Evolutionary conservation across 2,888 invertebrate genomes (phyloP), one percentile per base, ranked within the genome.

Genomic region (Doris montereyensis): DNA sequence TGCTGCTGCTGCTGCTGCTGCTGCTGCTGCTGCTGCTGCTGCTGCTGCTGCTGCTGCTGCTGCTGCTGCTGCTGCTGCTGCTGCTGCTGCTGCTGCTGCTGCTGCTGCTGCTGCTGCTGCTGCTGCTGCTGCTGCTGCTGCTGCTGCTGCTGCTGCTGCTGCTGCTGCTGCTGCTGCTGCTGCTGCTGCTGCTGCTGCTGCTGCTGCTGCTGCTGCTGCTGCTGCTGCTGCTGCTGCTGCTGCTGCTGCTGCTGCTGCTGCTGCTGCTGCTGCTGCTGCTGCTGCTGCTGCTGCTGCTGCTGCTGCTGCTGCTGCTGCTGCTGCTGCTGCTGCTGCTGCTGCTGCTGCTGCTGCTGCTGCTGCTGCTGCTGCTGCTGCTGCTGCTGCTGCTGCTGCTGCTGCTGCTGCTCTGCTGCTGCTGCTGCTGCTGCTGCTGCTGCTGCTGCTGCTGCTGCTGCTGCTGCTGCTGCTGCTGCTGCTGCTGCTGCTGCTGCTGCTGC

Each of bases 351-450:
- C 13, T 62, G 65, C 65, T 62, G 24, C 24, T 62, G 21, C 65
- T 13, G 65, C 65, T 62, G 65, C 17, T 62, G 65, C 65, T 62
- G 24, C 24, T 62, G 65, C 65, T 62, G 65, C 65, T 62, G 65
- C 65, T 62, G 65, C 65, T 62, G 65, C 65, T 62, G 65, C 65
- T 62, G 65, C 24, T 62, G 65, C 65, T 62, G 10, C 65, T n/a
- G n/a, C n/a, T n/a, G n/a, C n/a, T n/a, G n/a, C n/a, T n/a, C n/a
- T n/a, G n/a, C n/a, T n/a, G n/a, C 24, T 10, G 13, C 24, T 10
- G 17, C 24, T 10, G 17, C 13, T 13, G 8, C 10, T 13, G 8
- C 10, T 8, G 8, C 10, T 13, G 10, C 8, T 10, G 52, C 10
- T 13, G 8, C 5, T 21, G 52, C 52, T 62, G 65, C 65, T 13